Conservation (phyloP, 2,888 invertebrate genomes). For the Epicampocera succincta region DNA sequence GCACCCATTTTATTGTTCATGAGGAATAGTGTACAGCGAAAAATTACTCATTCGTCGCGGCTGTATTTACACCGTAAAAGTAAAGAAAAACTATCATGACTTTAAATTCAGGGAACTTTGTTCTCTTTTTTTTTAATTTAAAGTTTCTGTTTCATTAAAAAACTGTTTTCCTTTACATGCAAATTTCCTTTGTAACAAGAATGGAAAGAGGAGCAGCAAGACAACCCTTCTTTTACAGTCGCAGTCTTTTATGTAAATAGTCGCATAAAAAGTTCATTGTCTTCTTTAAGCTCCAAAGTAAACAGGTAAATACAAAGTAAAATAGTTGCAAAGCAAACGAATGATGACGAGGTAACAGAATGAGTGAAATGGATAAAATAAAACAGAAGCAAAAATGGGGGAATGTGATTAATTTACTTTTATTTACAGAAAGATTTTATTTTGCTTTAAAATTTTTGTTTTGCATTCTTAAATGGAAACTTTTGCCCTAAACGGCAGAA, state of each 20-base stretch:
- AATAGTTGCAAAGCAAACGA: conserved; percentile 36
- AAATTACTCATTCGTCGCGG: no score
- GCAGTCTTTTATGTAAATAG: conserved; percentile 30
- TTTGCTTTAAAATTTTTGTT: conserved; percentile 6
- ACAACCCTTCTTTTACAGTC: conserved; percentile 7
- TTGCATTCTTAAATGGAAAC: conserved; percentile 21
- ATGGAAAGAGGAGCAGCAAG: neutral
- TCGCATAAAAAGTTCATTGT: conserved; percentile 62
- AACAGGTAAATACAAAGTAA: conserved; percentile 57
- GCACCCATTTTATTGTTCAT: no score
- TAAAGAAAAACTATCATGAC: no score
- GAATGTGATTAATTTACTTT: conserved; percentile 59
- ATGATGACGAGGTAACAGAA: conserved; percentile 3
- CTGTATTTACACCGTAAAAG: no score
- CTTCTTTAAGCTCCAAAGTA: conserved; percentile 50
- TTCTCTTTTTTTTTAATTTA: neutral
- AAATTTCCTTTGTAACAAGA: conserved; percentile 9
- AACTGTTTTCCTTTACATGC: conserved; percentile 15
- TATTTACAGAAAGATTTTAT: conserved; percentile 36
- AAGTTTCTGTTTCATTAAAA: neutral
- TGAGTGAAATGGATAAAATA: neutral
- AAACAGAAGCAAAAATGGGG: neutral
- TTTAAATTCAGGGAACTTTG: neutral
- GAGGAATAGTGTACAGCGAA: no score
- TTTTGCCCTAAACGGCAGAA: conserved; percentile 18